Evolutionary conservation across 2,888 invertebrate species (phyloP).

Genomic region (Autographa gamma): DNA sequence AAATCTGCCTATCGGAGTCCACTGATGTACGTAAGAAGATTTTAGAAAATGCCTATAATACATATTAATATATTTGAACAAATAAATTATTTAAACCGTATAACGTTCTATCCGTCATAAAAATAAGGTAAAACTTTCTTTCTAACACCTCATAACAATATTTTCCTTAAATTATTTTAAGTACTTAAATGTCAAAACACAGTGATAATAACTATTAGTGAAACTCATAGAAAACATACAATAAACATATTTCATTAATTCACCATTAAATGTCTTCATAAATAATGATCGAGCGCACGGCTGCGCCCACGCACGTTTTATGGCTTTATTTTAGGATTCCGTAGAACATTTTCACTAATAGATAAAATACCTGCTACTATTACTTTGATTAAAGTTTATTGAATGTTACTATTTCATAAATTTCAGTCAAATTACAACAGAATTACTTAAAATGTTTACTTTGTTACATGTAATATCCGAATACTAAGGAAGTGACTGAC

Average conservation of each 20-base stretch:
- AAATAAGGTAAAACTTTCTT: conserved; percentile 20
- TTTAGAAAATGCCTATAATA: too few species aligned
- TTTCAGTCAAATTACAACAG: too few species aligned
- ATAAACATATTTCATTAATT: conserved; percentile 65
- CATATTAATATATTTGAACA: neutral
- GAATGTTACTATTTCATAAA: too few species aligned
- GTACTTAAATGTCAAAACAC: conserved; percentile 72
- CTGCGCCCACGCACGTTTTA: conserved; percentile 69
- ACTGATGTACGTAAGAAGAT: too few species aligned
- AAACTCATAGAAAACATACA: conserved; percentile 69
- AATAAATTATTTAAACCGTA: neutral
- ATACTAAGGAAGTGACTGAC: too few species aligned
- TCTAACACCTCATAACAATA: conserved; percentile 8
- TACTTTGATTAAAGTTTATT: neutral
- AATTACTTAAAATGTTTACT: too few species aligned
- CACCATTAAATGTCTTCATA: conserved; percentile 72
- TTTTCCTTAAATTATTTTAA: conserved; percentile 61
- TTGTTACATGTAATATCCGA: too few species aligned
- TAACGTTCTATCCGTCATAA: neutral
- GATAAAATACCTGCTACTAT: neutral
- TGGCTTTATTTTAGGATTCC: conserved; percentile 52
- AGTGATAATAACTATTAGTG: conserved; percentile 63
- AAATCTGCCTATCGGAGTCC: too few species aligned
- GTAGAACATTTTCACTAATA: neutral
- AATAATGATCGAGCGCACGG: conserved; percentile 67